phyloP scores from a whole-genome alignment of 2,888 invertebrate genomes.

The Chymomyza caudatula region DNA sequence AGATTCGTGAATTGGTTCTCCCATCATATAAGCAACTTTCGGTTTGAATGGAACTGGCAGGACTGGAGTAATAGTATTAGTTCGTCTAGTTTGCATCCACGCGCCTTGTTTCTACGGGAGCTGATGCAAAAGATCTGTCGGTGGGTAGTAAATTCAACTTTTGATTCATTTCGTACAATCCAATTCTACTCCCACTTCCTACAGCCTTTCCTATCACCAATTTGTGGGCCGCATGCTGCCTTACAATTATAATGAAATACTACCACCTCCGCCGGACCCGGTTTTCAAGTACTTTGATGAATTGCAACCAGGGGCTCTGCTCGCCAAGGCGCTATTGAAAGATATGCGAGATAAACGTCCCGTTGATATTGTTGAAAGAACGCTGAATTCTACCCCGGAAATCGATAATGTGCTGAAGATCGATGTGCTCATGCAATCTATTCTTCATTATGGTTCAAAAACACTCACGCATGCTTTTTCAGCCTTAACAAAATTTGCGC shows the following conservation, averaged over 20 bases:
- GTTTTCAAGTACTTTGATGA: constrained; percentile 93
- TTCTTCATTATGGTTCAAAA: constrained; percentile 46
- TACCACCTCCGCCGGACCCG: constrained; percentile 90
- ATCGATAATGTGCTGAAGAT: constrained; percentile 26
- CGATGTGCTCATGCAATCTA: constrained; percentile 43
- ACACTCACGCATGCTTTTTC: constrained; percentile 37
- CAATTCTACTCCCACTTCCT: background rate
- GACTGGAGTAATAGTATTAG: constrained; percentile 91
- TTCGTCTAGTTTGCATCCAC: constrained; percentile 90
- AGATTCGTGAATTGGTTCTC: constrained; percentile 98
- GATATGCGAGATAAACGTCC: constrained; percentile 25
- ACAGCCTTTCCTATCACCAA: constrained; percentile 94
- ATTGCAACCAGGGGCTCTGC: constrained; percentile 83
- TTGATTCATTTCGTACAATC: background rate
- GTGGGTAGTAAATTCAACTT: constrained; percentile 78
- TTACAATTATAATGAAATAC: constrained; percentile 86
- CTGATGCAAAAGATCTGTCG: constrained; percentile 92
- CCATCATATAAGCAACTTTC: constrained; percentile 98
- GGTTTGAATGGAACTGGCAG: constrained; percentile 99
- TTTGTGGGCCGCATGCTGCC: constrained; percentile 94
- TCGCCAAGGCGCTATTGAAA: constrained; percentile 74
- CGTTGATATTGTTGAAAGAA: constrained; percentile 2
- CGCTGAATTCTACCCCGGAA: constrained; percentile 2
- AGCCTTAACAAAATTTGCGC: constrained; percentile 26
- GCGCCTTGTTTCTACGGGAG: constrained; percentile 95